Evolutionary conservation across 2,888 invertebrate genomes (phyloP), one percentile per base, ranked within the genome.

Genomic region (Lithophane socia): DNA sequence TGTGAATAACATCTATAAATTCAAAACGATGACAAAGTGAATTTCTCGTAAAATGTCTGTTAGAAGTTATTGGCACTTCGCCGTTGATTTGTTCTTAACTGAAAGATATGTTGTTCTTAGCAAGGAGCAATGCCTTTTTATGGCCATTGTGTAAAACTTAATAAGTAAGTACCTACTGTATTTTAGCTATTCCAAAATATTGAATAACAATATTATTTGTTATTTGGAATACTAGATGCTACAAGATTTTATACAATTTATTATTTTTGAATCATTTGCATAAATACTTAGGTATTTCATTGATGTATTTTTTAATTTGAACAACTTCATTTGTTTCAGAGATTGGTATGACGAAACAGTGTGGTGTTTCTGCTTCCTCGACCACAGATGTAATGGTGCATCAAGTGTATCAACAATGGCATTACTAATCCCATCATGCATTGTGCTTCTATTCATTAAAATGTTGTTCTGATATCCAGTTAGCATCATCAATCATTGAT

Each of bases 331-430:
- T 88, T 85, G 87, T 97, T 97, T 75, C 95, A 98, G 99, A 88
- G 97, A 98, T 90, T 98, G 98, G 96, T 99, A 98, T 91, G 98
- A 98, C 83, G 97, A 98, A 87, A 98, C 98, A 12, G 97, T 97
- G 60, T 99, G 98, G 97, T 99, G 99, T 93, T 99, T 99, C 94
- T 99, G 99, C 93, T 99, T 98, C 92, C 98, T 99, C 85, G 99
- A 99, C 93, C 98, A 99, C 92, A 97, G 99, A 90, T 99, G 99
- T 94, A 99, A 99, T 90, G 93, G 96, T 63, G 97, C 97, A 9
- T 79, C 94, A 9, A 86, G 87, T 56, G 80, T 91, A 29, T 88
- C 93, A 49, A 87, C 97, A 85, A 89, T 94, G 80, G 89, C 91
- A 67, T 89, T 93, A 82, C 87, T 94, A 87, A 91, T 93, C 9